Percentiles rank a stretch among this genome's conserved stretches.
Evolutionary conservation across 2,888 invertebrate species (phyloP).

Genomic region (Plagodis dolabraria): DNA sequence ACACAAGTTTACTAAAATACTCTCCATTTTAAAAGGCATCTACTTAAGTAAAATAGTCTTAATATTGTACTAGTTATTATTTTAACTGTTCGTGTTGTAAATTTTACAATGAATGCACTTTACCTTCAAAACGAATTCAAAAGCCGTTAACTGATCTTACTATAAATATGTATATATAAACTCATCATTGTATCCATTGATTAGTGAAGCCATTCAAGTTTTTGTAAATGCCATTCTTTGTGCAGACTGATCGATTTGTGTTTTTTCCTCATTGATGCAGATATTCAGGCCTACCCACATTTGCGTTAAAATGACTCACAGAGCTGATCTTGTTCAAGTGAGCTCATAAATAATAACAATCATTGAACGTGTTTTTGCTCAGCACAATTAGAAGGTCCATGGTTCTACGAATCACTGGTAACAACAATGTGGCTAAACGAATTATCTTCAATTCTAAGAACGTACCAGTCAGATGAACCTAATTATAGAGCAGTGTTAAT

Average conservation of each 20-base stretch:
- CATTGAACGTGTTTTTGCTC: conserved; percentile 72
- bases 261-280: conserved; percentile 18
- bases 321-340: conserved; percentile 64
- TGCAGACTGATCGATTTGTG: not conserved
- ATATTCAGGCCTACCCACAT: conserved; percentile 21
- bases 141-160: not conserved
- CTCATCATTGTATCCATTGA: not conserved
- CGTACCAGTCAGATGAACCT: conserved; percentile 38
- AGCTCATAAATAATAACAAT: conserved; percentile 63
- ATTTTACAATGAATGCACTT: not conserved
- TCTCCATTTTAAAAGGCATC: no score
- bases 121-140: not conserved
- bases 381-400: conserved; percentile 63
- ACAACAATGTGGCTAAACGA: conserved; percentile 49
- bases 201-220: not conserved
- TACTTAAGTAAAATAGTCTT: no score
- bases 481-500: conserved; percentile 44
- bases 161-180: not conserved
- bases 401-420: conserved; percentile 51
- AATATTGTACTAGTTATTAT: no score
- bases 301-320: conserved; percentile 58
- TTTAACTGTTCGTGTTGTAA: no score
- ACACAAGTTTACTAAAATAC: no score
- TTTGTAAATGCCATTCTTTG: not conserved
- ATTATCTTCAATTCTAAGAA: conserved; percentile 54